These are phyloP conservation scores for Poecilus cupreus DNA, from an alignment of 2,888 invertebrate species.

Conservation along the genomic window DNA sequence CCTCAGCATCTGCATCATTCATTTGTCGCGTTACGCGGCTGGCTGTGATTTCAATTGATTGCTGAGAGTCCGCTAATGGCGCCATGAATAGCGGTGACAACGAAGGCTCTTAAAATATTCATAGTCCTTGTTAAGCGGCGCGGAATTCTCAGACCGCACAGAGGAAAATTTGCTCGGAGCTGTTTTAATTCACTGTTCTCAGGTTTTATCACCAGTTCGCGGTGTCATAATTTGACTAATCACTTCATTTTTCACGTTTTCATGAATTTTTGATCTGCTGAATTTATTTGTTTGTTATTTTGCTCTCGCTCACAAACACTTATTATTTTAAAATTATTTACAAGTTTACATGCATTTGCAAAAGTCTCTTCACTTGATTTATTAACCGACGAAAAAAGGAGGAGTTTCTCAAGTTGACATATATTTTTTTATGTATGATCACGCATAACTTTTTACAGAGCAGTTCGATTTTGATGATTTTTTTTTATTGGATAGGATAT, in stretches of 20 bases:
- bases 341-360: too few relatives aligned
- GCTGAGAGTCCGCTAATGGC: conserved; percentile 37
- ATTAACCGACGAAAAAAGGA: too few relatives aligned
- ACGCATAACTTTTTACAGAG: too few relatives aligned
- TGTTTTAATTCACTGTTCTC: conserved; percentile 20
- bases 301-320: too few relatives aligned
- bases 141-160: background rate
- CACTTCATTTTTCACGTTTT: background rate
- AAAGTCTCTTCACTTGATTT: too few relatives aligned
- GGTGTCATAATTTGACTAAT: conserved; percentile 19
- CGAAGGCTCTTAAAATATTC: conserved; percentile 46
- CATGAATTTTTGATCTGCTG: conserved; percentile 8
- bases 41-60: conserved; percentile 51
- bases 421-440: too few relatives aligned
- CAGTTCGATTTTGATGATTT: too few relatives aligned
- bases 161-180: background rate
- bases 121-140: conserved; percentile 43
- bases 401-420: too few relatives aligned
- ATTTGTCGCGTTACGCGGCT: background rate
- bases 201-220: too few relatives aligned
- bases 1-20: background rate
- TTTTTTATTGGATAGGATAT: too few relatives aligned
- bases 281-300: background rate
- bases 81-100: conserved; percentile 41
- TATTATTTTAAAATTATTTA: too few relatives aligned